phyloP scores from a whole-genome alignment of 2,797 vertebrate genomes.

The Ibycter americanus region DNA sequence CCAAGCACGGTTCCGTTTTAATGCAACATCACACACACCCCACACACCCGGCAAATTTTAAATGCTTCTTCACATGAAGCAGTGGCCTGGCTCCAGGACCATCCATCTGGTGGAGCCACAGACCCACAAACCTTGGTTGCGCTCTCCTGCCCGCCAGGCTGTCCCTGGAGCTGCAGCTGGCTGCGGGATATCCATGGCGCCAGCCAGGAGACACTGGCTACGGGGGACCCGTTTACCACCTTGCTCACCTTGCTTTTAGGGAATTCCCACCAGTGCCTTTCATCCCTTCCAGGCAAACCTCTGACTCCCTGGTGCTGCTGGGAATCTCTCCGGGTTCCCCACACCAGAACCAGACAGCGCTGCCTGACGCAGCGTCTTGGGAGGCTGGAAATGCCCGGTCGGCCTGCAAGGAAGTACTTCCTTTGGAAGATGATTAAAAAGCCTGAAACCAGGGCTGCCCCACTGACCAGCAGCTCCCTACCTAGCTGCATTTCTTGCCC shows the following conservation, averaged over 20 bases:
- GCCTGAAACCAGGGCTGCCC: background rate
- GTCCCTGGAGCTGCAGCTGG: background rate
- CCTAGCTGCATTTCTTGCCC: background rate
- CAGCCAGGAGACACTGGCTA: background rate
- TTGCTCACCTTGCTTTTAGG: background rate
- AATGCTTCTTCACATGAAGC: background rate
- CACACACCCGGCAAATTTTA: background rate
- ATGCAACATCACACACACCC: background rate
- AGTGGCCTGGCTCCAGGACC: background rate
- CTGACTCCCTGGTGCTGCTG: background rate
- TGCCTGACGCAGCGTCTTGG: background rate
- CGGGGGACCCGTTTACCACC: background rate
- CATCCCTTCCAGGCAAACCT: background rate
- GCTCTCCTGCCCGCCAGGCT: background rate
- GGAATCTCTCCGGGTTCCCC: background rate
- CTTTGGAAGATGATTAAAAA: background rate
- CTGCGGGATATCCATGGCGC: background rate
- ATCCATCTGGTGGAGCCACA: conserved; percentile 48
- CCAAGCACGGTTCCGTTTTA: background rate
- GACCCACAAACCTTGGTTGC: background rate
- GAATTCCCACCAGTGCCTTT: background rate
- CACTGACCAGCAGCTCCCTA: background rate
- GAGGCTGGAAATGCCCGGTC: background rate
- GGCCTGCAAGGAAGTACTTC: background rate
- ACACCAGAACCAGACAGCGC: background rate